Evolutionary conservation across 1,140 invertebrate species (phyloP).

Genomic region (Solenopsis invicta): DNA sequence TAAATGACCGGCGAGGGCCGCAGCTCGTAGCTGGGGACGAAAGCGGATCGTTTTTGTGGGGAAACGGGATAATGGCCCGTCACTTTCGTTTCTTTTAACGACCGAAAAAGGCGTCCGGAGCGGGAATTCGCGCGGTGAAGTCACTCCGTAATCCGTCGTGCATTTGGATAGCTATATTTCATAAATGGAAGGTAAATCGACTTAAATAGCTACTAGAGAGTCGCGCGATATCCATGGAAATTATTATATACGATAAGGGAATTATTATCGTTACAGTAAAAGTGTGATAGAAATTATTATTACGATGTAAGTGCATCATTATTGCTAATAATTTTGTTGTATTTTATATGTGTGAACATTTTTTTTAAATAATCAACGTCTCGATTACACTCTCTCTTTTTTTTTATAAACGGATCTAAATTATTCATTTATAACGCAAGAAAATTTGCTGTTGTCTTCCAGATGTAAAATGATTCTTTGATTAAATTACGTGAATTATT

Average conservation of each 20-base stretch:
- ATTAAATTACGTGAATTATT: conserved; percentile 3
- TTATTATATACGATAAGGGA: conserved; percentile 3
- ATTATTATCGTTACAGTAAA: conserved; percentile 15
- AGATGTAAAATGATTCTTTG: not conserved
- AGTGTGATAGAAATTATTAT: conserved; percentile 8
- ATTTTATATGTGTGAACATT: conserved; percentile 13
- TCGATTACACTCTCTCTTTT: not conserved
- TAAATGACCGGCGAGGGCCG: conserved; percentile 56
- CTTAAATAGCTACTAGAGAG: not conserved
- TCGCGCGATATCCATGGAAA: conserved; percentile 10
- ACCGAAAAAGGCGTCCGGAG: conserved; percentile 46
- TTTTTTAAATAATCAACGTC: not conserved
- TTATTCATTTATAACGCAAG: not conserved
- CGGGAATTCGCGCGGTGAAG: conserved; percentile 41
- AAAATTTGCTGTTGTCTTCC: not conserved
- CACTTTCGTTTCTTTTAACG: conserved; percentile 61
- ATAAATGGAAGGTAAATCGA: conserved; percentile 48
- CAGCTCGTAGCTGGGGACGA: conserved; percentile 30
- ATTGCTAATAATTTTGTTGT: not conserved
- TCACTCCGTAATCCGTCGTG: conserved; percentile 45
- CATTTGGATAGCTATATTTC: conserved; percentile 57
- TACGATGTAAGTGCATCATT: not conserved
- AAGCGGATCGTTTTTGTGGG: conserved; percentile 66
- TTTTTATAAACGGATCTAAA: not conserved
- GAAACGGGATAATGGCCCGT: conserved; percentile 57